These are phyloP conservation scores for Henricia sp. DNA, from an alignment of 53 echinoderm and acorn worm genomes.

Conservation along the genomic window DNA sequence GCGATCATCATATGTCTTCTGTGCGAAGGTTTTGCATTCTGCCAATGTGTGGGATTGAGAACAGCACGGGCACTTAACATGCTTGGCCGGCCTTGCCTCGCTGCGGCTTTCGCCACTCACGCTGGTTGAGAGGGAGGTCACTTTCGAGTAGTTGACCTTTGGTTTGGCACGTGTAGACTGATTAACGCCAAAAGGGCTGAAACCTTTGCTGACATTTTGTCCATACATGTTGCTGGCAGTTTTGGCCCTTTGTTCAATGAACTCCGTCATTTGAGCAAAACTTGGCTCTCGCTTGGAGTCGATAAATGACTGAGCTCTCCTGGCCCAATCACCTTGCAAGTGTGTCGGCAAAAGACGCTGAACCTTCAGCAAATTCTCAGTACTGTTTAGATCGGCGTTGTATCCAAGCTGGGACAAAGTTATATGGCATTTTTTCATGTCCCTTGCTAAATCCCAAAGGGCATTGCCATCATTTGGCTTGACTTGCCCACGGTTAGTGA, in stretches of 20 bases:
- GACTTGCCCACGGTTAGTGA: slow-evolving; percentile 20
- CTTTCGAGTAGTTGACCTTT: background rate
- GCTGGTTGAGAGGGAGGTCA: slow-evolving; percentile 1
- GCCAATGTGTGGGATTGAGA: background rate
- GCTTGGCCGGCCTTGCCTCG: background rate
- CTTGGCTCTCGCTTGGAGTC: background rate
- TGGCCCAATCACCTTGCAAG: slow-evolving; percentile 61
- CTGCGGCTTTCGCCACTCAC: background rate
- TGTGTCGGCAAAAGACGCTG: slow-evolving; percentile 60
- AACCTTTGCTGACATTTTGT: slow-evolving; percentile 12
- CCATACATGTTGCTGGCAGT: slow-evolving; percentile 56
- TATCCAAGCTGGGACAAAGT: slow-evolving; percentile 40
- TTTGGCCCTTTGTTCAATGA: slow-evolving; percentile 37
- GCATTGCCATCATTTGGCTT: slow-evolving; percentile 29
- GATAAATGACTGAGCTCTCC: slow-evolving; percentile 47
- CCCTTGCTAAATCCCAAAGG: slow-evolving; percentile 55
- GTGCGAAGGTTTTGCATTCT: slow-evolving; percentile 2
- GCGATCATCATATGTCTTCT: slow-evolving; percentile 47
- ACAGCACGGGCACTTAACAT: slow-evolving; percentile 8
- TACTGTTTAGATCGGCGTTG: slow-evolving; percentile 43
- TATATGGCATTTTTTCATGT: slow-evolving; percentile 66
- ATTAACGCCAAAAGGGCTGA: background rate
- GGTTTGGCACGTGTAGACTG: background rate
- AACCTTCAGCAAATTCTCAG: slow-evolving; percentile 51
- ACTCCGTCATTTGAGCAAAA: slow-evolving; percentile 47